phyloP scores from a whole-genome alignment of 2,888 invertebrate genomes.

The Cancer borealis region DNA sequence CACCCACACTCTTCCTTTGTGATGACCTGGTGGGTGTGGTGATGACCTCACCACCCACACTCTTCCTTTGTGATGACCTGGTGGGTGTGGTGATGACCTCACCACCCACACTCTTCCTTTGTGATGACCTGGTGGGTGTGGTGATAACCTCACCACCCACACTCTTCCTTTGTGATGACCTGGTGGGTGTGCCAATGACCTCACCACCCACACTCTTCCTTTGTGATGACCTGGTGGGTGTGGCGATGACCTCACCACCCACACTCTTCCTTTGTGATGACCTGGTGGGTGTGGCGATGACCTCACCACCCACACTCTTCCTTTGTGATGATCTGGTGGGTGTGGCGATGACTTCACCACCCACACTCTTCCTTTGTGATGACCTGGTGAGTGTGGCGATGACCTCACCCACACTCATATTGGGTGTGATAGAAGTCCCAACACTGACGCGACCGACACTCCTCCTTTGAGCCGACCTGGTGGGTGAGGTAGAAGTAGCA shows the following conservation, averaged over 20 bases:
- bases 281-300: background rate
- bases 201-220: background rate
- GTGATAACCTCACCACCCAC: background rate
- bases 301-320: background rate
- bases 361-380: background rate
- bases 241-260: background rate
- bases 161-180: background rate
- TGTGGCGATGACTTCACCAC: background rate
- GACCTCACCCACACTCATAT: background rate
- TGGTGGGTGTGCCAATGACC: background rate
- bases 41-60: background rate
- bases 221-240: background rate
- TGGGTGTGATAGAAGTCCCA: no score
- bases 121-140: background rate
- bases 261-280: background rate
- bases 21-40: background rate
- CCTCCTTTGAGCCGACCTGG: background rate
- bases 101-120: background rate
- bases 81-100: background rate
- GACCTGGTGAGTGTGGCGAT: background rate
- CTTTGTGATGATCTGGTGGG: background rate
- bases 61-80: background rate
- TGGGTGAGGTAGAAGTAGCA: background rate
- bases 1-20: slow-evolving; percentile 15
- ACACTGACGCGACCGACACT: background rate